Base-by-base conservation (phyloP, 2,113 vertebrate species). In the Salvelinus sp. region DNA sequence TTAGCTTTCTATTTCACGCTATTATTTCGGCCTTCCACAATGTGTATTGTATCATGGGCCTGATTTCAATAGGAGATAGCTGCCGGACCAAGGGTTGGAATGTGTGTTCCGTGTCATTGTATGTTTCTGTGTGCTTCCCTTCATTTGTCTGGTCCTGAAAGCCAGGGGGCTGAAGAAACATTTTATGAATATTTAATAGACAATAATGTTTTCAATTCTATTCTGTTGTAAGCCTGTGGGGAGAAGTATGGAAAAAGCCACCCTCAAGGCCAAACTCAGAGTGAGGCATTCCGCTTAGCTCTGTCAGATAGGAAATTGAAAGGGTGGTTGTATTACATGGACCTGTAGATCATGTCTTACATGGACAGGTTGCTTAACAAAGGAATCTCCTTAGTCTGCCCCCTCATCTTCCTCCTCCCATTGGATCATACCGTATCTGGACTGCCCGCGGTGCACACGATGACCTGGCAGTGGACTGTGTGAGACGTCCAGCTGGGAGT, bases 131-230 rank as follows among this genome's bases (percentile, higher is more conserved):
- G 82, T 82, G 86, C 87, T 88, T 90, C 88, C 86, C 86, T 88
- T 90, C 89, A 89, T 90, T 79, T 25, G 86, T 90, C 88, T 90
- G 87, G 83, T 87, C 83, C 78, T 58, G 82, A 81, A 79, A 85
- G 88, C 88, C 88, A 83, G 85, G 84, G 86, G 91, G 89, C 78
- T 91, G 89, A 83, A 62, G 58, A 88, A 88, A 86, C 90, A 91
- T 92, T 90, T 87, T 88, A 92, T 91, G 89, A 92, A 92, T 91
- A 90, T 92, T 91, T 91, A 88, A 92, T 90, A 85, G 84, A 90
- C 90, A 90, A 91, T 90, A 91, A 91, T 90, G 86, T 92, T 92
- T 91, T 90, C 83, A 86, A 83, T 91, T 90, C 88, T 87, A 90
- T 91, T 91, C 86, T 88, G 84, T 88, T 86, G 83, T n/a, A 62